Percentiles rank a stretch among this genome's conserved stretches.
These are phyloP conservation scores for Oxytorus armatus DNA, from an alignment of 2,888 invertebrate species.

Conservation along the genomic window DNA sequence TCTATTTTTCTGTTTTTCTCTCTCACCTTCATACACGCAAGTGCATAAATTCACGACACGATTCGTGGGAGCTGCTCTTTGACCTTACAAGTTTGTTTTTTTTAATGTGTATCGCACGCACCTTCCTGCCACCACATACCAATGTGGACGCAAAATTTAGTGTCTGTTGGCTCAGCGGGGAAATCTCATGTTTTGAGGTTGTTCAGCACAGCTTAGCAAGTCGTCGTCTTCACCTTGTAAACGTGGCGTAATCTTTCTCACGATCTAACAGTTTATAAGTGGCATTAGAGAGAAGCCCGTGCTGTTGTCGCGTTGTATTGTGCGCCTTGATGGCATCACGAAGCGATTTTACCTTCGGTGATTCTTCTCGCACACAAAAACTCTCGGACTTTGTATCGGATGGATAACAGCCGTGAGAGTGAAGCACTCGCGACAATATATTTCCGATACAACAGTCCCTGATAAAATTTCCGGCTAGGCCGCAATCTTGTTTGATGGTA, in stretches of 20 bases:
- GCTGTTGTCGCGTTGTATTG: not conserved
- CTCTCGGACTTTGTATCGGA: too few species aligned
- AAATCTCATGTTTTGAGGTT: not conserved
- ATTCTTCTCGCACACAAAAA: too few species aligned
- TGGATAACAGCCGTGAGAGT: too few species aligned
- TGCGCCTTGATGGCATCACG: not conserved
- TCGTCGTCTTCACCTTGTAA: not conserved
- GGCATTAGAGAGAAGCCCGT: not conserved
- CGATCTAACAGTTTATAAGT: slow-evolving; percentile 18
- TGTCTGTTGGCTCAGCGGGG: not conserved
- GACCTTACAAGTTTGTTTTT: slow-evolving; percentile 53
- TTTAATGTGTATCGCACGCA: slow-evolving; percentile 7
- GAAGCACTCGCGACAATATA: too few species aligned
- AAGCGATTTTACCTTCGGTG: too few species aligned
- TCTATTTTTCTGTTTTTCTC: slow-evolving; percentile 17
- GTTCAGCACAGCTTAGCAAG: slow-evolving; percentile 4
- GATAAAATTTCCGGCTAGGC: too few species aligned
- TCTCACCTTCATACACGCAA: slow-evolving; percentile 57
- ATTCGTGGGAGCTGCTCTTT: slow-evolving; percentile 47
- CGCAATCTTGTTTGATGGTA: too few species aligned
- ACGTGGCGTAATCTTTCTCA: not conserved
- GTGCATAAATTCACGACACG: slow-evolving; percentile 54
- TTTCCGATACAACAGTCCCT: too few species aligned
- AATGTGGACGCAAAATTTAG: not conserved
- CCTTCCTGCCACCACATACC: slow-evolving; percentile 4